Evolutionary conservation across 2,888 invertebrate genomes (phyloP).

Genomic region (Nemurella pictetii): DNA sequence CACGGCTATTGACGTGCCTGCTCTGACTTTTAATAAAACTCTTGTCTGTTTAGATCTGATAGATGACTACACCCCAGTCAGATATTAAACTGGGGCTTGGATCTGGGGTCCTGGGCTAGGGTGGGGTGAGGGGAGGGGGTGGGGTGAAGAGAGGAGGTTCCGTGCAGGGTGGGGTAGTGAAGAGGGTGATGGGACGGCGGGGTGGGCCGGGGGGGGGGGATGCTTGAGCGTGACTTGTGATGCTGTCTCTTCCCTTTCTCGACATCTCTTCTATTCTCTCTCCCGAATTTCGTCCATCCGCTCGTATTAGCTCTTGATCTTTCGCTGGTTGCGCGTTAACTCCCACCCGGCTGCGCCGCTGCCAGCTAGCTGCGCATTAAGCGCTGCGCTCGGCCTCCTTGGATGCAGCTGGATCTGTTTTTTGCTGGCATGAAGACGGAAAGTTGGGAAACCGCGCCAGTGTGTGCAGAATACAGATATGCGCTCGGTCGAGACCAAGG

Average conservation of each 20-base stretch:
- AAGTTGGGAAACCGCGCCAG: too few relatives aligned
- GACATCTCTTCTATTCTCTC: not conserved
- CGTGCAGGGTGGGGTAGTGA: too few relatives aligned
- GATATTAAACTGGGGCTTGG: conserved; percentile 54
- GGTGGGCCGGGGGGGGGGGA: conserved; percentile 31
- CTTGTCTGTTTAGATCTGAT: conserved; percentile 61
- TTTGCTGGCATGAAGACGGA: too few relatives aligned
- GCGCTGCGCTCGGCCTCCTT: too few relatives aligned
- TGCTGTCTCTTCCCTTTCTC: conserved; percentile 26
- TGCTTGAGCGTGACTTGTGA: conserved; percentile 37
- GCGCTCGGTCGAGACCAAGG: too few relatives aligned
- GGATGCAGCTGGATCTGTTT: too few relatives aligned
- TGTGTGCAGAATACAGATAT: too few relatives aligned
- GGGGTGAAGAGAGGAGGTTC: conserved; percentile 9
- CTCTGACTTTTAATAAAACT: conserved; percentile 60
- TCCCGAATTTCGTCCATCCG: conserved; percentile 9
- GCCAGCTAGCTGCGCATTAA: too few relatives aligned
- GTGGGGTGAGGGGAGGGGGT: conserved; percentile 16
- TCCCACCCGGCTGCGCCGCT: too few relatives aligned
- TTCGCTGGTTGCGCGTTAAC: too few relatives aligned
- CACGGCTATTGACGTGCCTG: conserved; percentile 52
- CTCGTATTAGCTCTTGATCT: not conserved
- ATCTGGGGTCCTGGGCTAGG: conserved; percentile 37
- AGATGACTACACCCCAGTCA: conserved; percentile 59
- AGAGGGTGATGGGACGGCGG: conserved; percentile 19